Percentiles rank a stretch among this genome's conserved stretches.
Conservation (phyloP, 2,888 invertebrate genomes). For the Caenorhabditis drosophilae region DNA sequence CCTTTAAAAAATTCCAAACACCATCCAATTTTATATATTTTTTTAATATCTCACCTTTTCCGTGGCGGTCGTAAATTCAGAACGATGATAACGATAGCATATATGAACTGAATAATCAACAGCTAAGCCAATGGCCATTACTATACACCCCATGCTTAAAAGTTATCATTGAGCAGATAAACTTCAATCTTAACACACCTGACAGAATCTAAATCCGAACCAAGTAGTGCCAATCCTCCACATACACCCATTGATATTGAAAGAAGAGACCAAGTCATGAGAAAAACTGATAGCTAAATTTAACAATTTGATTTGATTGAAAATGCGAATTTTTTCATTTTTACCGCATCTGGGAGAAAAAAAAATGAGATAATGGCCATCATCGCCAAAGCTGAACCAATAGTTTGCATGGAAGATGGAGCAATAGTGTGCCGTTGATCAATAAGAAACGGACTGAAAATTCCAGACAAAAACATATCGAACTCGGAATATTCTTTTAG, state of each 20-base stretch:
- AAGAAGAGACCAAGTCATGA: constrained; percentile 68
- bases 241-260: constrained; percentile 69
- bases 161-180: too few relatives aligned
- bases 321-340: background rate
- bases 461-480: constrained; percentile 66
- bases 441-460: constrained; percentile 67
- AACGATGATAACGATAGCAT: constrained; percentile 67
- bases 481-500: constrained; percentile 65
- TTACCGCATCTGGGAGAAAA: constrained; percentile 65
- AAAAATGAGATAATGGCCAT: constrained; percentile 67
- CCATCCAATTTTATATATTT: too few relatives aligned
- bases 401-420: constrained; percentile 67
- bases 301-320: background rate
- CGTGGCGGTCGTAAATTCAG: constrained; percentile 51
- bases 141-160: constrained; percentile 68
- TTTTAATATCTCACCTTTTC: constrained; percentile 62
- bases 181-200: too few relatives aligned
- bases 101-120: constrained; percentile 68
- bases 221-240: constrained; percentile 65
- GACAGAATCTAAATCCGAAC: constrained; percentile 66
- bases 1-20: constrained; percentile 30
- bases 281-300: constrained; percentile 65
- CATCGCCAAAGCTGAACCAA: constrained; percentile 63
- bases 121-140: constrained; percentile 68
- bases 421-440: constrained; percentile 68